Evolutionary conservation across 2,888 invertebrate species (phyloP), one percentile per base, ranked within the genome.

Genomic region (Lasiommata megera): DNA sequence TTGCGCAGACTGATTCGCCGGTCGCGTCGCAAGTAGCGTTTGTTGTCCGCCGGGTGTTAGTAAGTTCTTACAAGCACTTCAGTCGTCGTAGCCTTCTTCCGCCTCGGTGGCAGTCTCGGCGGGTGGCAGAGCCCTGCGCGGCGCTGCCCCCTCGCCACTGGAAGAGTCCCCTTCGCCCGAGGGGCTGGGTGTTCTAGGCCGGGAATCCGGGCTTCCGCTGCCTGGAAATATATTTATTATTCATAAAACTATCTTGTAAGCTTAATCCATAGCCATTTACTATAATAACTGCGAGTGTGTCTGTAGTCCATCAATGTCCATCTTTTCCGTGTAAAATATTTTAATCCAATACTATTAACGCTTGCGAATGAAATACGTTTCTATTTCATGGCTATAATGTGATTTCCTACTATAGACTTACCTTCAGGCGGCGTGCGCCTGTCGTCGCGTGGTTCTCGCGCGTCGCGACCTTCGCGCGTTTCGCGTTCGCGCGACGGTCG

Each of bases 21-120:
- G n/a, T n/a, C n/a, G n/a, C n/a, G n/a, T n/a, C n/a, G n/a, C n/a
- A n/a, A n/a, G n/a, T n/a, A n/a, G n/a, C n/a, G n/a, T n/a, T n/a
- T n/a, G n/a, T n/a, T n/a, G n/a, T n/a, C n/a, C n/a, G n/a, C n/a
- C n/a, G n/a, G n/a, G n/a, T n/a, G n/a, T n/a, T n/a, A n/a, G n/a
- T n/a, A n/a, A n/a, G n/a, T n/a, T n/a, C n/a, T n/a, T n/a, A n/a
- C n/a, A n/a, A n/a, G n/a, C n/a, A n/a, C n/a, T 48, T 59, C 61
- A 63, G 47, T 65, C 76, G 59, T 80, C 77, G 70, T 80, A 82
- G 6, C 81, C 69, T 73, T 90, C 90, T 63, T 85, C 88, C 1
- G 91, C 91, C 68, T 91, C 90, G 1, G 89, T 86, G 67, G 90
- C 90, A 54, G 91, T 90, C 73, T 90, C 90, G 0, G 90, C 86